These are phyloP conservation scores for Drosophila navojoa DNA, from an alignment of 1,140 invertebrate species.

Conservation along the genomic window DNA sequence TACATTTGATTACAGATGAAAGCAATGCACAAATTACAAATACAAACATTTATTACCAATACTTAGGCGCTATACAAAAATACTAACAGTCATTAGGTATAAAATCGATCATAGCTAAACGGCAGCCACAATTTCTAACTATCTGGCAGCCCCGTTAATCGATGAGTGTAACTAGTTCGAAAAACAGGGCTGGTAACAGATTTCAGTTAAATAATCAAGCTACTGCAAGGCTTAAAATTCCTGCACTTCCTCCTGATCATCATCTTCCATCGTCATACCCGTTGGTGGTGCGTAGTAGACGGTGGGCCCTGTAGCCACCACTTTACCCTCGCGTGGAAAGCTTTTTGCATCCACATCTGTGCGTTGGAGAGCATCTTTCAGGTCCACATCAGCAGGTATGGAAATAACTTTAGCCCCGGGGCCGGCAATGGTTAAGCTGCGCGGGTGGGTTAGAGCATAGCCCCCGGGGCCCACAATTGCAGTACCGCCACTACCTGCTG, in stretches of 20 bases:
- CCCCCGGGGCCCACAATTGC: conserved; percentile 90
- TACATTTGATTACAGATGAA: conserved; percentile 33
- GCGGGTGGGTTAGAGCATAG: conserved; percentile 88
- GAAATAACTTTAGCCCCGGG: conserved; percentile 87
- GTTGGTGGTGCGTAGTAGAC: conserved; percentile 87
- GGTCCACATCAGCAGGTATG: conserved; percentile 85
- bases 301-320: conserved; percentile 88
- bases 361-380: conserved; percentile 82
- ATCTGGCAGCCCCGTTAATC: conserved; percentile 20
- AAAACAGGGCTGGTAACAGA: background rate
- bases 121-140: conserved; percentile 12
- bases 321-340: conserved; percentile 85
- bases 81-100: conserved; percentile 54
- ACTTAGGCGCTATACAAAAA: conserved; percentile 53
- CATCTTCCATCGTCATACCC: conserved; percentile 23
- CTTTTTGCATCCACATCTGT: conserved; percentile 64
- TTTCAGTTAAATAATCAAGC: conserved; percentile 8
- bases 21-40: conserved; percentile 67
- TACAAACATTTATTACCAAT: conserved; percentile 71
- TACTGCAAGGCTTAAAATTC: conserved; percentile 54
- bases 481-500: conserved; percentile 89
- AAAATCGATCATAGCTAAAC: conserved; percentile 36
- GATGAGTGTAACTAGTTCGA: background rate
- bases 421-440: conserved; percentile 88
- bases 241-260: conserved; percentile 5